Evolutionary conservation across 1,140 invertebrate species (phyloP), one percentile per base, ranked within the genome.

Genomic region (Drosophila aff.): DNA sequence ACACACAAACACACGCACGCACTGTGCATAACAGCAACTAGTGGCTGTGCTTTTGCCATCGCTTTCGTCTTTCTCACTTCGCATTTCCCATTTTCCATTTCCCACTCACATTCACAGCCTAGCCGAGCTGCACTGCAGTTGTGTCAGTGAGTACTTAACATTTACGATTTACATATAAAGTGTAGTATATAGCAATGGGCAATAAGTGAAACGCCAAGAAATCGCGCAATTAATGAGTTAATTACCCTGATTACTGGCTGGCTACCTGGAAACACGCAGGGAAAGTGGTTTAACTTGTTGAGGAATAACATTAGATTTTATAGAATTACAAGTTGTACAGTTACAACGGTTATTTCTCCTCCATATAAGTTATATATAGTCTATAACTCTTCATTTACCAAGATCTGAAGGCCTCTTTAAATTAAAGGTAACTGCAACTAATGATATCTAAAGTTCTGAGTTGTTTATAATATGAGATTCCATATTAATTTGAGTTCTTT

Each of bases 11-110:
- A 23, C 23, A 23, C 23, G 23, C 23, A n/a, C 13, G 53, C 47
- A 13, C 65, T 76, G 52, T 87, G 84, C 84, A 87, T 71, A 85
- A 90, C 76, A 90, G 85, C 85, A 90, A 90, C 85, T 90, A 90
- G 85, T 90, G 85, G 85, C 85, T 67, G 85, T 81, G 79, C 76
- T 66, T 62, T 33, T 61, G 11, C 38, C 62, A 40, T 69, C 21
- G 66, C 18, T 65, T 68, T 47, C 68, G 41, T 10, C 43, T 36
- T 68, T 44, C 41, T 52, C 58, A 44, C 50, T 80, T 62, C 66
- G 43, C 75, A 72, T 53, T 78, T 78, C 67, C 41, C 58, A 61
- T 61, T 44, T 46, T 52, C 57, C 66, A 49, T 57, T 76, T 76
- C 53, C 46, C 67, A 55, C 71, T 76, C 52, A 50, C 74, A 76